Percentiles rank a stretch among this genome's conserved stretches.
Conservation (phyloP, 2,113 vertebrate genomes). For the Eolophus roseicapilla region DNA sequence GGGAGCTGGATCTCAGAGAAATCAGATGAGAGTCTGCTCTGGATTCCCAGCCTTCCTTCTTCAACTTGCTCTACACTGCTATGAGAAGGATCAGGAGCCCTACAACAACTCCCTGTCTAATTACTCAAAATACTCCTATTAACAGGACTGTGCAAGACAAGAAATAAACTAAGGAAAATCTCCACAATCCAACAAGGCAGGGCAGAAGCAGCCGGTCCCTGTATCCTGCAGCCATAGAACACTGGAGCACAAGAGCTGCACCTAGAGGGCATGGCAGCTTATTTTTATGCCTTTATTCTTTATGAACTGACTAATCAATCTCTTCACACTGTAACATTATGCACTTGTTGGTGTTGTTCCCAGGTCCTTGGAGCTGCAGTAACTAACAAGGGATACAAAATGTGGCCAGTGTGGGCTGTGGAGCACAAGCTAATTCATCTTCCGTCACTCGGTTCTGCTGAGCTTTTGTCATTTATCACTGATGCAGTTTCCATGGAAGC, state of each 20-base stretch:
- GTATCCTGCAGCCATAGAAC: background rate
- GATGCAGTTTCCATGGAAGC: background rate
- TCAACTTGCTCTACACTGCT: background rate
- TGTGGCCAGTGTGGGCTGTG: rapidly evolving
- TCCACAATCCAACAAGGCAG: background rate
- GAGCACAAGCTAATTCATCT: background rate
- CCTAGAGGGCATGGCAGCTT: rapidly evolving
- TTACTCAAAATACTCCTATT: background rate
- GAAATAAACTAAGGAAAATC: background rate
- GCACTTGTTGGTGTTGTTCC: background rate
- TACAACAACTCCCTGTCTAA: background rate
- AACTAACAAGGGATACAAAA: background rate
- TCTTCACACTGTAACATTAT: background rate
- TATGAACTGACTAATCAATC: background rate
- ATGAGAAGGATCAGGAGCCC: background rate
- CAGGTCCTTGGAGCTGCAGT: background rate
- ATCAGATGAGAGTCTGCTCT: background rate
- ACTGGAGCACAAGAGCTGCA: background rate
- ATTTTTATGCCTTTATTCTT: background rate
- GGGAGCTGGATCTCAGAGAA: background rate
- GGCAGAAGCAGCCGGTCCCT: background rate
- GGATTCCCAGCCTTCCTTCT: background rate
- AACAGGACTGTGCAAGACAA: background rate
- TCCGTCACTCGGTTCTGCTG: background rate
- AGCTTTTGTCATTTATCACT: background rate